Conservation (phyloP, 2,797 vertebrate genomes). For the Bradypodion ventrale region DNA sequence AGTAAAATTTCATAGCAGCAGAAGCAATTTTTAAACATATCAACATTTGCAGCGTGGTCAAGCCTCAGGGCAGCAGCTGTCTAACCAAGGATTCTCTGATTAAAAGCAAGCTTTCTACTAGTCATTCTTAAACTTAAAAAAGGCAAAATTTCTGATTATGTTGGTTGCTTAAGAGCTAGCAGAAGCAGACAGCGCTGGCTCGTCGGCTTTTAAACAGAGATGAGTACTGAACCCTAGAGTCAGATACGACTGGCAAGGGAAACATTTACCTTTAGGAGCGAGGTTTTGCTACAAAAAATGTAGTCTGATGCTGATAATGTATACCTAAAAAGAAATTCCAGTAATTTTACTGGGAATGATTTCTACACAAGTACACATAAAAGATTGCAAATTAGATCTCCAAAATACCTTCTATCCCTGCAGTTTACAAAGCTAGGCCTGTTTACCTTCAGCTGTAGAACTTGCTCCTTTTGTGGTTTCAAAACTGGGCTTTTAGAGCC, state of each 20-base stretch:
- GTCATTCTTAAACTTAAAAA: not conserved
- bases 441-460: not conserved
- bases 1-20: slow-evolving; percentile 42
- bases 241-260: too few species aligned
- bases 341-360: not conserved
- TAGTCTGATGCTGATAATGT: not conserved
- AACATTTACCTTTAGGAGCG: too few species aligned
- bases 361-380: not conserved
- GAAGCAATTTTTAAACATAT: slow-evolving; percentile 22
- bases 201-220: too few species aligned
- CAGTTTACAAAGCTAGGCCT: not conserved
- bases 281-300: not conserved
- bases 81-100: slow-evolving; percentile 13
- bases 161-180: not conserved
- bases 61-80: slow-evolving; percentile 20
- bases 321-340: not conserved
- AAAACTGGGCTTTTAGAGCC: too few species aligned
- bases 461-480: too few species aligned
- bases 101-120: slow-evolving; percentile 19
- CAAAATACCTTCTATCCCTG: not conserved
- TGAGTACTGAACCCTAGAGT: too few species aligned
- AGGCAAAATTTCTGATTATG: not conserved
- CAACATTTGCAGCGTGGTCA: slow-evolving; percentile 20
- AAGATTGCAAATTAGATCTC: too few species aligned
- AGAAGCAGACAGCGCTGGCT: too few species aligned